Evolutionary conservation across 2,797 vertebrate species (phyloP).

Genomic region (Nannoperca obscura): DNA sequence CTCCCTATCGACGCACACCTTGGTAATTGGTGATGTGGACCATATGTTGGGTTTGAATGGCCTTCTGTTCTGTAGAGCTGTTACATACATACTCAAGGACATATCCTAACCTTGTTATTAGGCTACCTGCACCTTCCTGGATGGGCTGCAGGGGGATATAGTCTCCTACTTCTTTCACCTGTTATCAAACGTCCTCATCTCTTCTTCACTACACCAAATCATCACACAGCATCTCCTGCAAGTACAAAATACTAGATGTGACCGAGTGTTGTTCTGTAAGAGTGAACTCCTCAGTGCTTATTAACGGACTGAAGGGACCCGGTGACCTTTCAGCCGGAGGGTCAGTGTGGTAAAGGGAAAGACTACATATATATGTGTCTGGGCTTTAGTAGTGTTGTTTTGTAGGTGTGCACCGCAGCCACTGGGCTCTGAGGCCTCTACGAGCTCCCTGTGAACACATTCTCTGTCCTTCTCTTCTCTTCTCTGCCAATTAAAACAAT

Average conservation of each 20-base stretch:
- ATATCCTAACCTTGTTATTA: constrained; percentile 49
- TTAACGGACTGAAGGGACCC: constrained; percentile 67
- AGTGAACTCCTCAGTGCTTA: constrained; percentile 75
- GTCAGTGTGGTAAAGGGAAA: constrained; percentile 31
- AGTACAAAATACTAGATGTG: not conserved
- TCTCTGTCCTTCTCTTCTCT: constrained; percentile 23
- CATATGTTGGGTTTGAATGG: constrained; percentile 76
- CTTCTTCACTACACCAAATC: constrained; percentile 36
- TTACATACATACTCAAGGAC: constrained; percentile 44
- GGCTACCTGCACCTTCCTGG: constrained; percentile 54
- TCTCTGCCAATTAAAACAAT: constrained; percentile 69
- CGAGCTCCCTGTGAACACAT: constrained; percentile 61
- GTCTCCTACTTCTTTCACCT: constrained; percentile 16
- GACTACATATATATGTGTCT: constrained; percentile 16
- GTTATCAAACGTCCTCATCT: constrained; percentile 36
- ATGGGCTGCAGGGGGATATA: constrained; percentile 5
- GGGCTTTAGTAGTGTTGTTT: constrained; percentile 63
- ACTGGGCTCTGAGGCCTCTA: constrained; percentile 54
- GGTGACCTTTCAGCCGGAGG: constrained; percentile 41
- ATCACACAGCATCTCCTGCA: not conserved
- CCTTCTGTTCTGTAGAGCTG: constrained; percentile 59
- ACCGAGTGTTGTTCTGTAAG: constrained; percentile 51
- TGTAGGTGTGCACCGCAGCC: constrained; percentile 41
- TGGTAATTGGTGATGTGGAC: constrained; percentile 78
- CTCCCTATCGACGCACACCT: constrained; percentile 68